A percentile compares a stretch with the other conserved stretches of the same genome.
Evolutionary conservation across 2,888 invertebrate genomes (phyloP).

Genomic region (Cordilura impudica): DNA sequence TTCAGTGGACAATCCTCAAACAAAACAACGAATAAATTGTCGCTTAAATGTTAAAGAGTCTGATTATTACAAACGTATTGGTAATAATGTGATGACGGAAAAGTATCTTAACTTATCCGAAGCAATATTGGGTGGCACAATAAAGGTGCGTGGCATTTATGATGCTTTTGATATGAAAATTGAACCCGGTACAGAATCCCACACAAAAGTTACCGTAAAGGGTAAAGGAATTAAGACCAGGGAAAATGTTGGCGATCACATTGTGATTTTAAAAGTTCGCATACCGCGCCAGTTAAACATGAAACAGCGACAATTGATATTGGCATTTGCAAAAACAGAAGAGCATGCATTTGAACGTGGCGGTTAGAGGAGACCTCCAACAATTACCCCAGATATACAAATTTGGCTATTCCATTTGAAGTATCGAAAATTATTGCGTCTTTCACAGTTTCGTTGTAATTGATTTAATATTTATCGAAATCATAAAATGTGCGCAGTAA

Average conservation of each 20-base stretch:
- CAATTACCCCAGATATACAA: too few relatives aligned
- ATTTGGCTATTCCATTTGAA: too few relatives aligned
- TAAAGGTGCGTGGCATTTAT: conserved; percentile 73
- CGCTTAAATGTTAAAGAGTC: conserved; percentile 69
- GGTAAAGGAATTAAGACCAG: conserved; percentile 71
- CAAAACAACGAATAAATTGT: conserved; percentile 69
- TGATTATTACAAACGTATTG: conserved; percentile 71
- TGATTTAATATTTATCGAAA: conserved; percentile 1
- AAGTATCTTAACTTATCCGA: conserved; percentile 72
- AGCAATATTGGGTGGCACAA: conserved; percentile 73
- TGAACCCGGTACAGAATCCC: conserved; percentile 73
- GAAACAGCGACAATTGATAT: conserved; percentile 73
- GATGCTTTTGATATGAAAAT: conserved; percentile 70
- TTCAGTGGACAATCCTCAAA: conserved; percentile 69
- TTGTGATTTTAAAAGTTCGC: conserved; percentile 72
- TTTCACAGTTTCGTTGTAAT: not conserved
- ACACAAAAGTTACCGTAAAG: conserved; percentile 69
- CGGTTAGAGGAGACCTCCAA: not conserved
- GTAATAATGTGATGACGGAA: conserved; percentile 72
- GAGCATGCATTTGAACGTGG: conserved; percentile 69
- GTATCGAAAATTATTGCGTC: not conserved
- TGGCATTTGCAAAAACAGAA: conserved; percentile 72
- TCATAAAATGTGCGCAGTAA: conserved; percentile 10
- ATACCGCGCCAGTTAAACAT: conserved; percentile 72
- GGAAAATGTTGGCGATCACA: conserved; percentile 71